phyloP scores from a whole-genome alignment of 2,888 invertebrate species.

The Lasioglossum leucozonium region DNA sequence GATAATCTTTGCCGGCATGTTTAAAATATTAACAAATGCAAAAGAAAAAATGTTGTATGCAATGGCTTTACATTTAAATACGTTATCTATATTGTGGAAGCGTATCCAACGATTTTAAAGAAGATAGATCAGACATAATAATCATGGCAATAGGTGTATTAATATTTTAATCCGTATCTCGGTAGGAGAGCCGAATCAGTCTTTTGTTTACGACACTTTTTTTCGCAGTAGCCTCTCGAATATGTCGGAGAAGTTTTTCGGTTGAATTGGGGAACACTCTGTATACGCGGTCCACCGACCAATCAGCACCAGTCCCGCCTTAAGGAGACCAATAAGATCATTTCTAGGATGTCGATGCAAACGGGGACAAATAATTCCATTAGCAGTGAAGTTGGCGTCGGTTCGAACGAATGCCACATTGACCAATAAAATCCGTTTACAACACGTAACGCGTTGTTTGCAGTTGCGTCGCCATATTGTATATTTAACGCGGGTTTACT shows the following conservation, averaged over 20 bases:
- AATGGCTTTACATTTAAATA: neutral
- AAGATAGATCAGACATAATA: neutral
- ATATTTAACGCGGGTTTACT: slow-evolving; percentile 80
- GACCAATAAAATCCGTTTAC: slow-evolving; percentile 71
- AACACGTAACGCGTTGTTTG: slow-evolving; percentile 78
- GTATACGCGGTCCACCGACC: slow-evolving; percentile 15
- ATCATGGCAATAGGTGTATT: neutral
- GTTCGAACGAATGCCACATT: slow-evolving; percentile 59
- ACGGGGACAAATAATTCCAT: slow-evolving; percentile 60
- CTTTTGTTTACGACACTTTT: neutral
- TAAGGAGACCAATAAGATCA: slow-evolving; percentile 59
- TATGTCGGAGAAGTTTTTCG: neutral
- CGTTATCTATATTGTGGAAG: neutral
- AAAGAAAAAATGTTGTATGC: neutral
- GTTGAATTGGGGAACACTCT: neutral
- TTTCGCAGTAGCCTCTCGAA: neutral
- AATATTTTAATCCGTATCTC: neutral
- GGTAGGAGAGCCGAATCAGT: neutral
- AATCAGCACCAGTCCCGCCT: slow-evolving; percentile 68
- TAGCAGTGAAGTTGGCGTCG: slow-evolving; percentile 70
- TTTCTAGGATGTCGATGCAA: slow-evolving; percentile 20
- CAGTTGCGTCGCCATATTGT: slow-evolving; percentile 80
- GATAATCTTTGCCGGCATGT: neutral
- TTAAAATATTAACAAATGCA: neutral
- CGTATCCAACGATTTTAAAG: neutral